Percentiles rank a stretch among this genome's conserved stretches.
phyloP scores from a whole-genome alignment of 2,797 vertebrate species.

The Cetoscarus ocellatus region DNA sequence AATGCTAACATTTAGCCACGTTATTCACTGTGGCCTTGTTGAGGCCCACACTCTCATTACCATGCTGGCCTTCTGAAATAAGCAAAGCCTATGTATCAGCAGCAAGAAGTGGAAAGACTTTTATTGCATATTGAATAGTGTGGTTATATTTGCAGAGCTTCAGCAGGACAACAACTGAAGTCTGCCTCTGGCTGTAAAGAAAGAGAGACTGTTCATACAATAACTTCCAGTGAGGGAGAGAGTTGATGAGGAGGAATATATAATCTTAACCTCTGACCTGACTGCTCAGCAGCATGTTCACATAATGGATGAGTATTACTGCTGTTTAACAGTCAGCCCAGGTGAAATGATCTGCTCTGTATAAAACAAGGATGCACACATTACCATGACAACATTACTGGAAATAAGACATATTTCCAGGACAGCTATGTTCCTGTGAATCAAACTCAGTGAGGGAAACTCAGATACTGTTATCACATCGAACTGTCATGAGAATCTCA shows the following conservation, averaged over 20 bases:
- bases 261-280: conserved; percentile 13
- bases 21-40: conserved; percentile 32
- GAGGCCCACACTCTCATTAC: conserved; percentile 34
- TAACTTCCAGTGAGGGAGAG: conserved; percentile 8
- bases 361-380: background rate
- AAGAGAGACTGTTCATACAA: conserved; percentile 8
- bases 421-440: too few relatives aligned
- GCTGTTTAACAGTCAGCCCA: background rate
- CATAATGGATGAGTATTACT: conserved; percentile 21
- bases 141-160: conserved; percentile 7
- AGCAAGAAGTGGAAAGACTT: conserved; percentile 14
- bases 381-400: background rate
- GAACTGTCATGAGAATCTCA: too few relatives aligned
- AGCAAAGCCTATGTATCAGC: conserved; percentile 16
- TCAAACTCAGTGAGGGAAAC: too few relatives aligned
- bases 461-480: too few relatives aligned
- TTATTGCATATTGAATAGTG: conserved; percentile 16
- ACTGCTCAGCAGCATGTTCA: conserved; percentile 14
- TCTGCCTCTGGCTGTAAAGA: conserved; percentile 4
- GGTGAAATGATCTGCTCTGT: background rate
- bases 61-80: conserved; percentile 27
- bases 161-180: conserved; percentile 16
- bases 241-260: conserved; percentile 11
- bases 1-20: conserved; percentile 34
- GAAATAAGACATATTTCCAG: too few relatives aligned